Base-by-base conservation (phyloP, 92 coral and sea anemone genomes). In the Epizoanthus illoricatus region DNA sequence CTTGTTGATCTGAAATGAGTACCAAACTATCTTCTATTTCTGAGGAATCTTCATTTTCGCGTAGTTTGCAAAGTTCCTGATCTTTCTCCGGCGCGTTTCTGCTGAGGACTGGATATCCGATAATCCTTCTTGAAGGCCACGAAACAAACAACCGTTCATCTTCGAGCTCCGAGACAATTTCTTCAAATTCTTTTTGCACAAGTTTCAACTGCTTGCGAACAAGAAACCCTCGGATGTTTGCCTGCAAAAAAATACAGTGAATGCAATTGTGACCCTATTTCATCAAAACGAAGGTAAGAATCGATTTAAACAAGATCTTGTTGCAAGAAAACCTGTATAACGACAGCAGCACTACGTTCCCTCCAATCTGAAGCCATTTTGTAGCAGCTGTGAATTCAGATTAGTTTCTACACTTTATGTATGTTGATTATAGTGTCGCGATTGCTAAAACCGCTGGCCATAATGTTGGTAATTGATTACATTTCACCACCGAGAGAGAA, bases 191-290 rank as follows among this genome's bases (percentile, higher is more conserved):
- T 45, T 76, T 79, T 42, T 84, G 87, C 23, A 95, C 86, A 65
- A 87, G 79, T 59, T 73, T 80, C 20, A 95, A 84, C 56, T 91
- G 86, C 60, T 82, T 85, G 9, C 98, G 88, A 17, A 88, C 85
- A 24, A 86, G 79, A 74, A 72, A 83, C 17, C 98, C 95, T 69
- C 98, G 92, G 21, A 89, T 75, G 70, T 80, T 65, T 57, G 97
- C 94, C 98, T 95, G 80, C 24, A 36, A 54, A 87, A 66, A 24
- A 10, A 71, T 4, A 72, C 68, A 54, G 49, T 23, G 33, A 57
- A 11, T 10, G 74, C 7, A 65, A 62, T 61, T 24, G 10, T 43
- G 15, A 24, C 9, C 21, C 20, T 40, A 45, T 0, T 67, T 23
- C 17, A n/a, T 24, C 58, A 80, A 56, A 54, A 52, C n/a, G 21